Evolutionary conservation across 1,140 invertebrate species (phyloP).

Genomic region (Stenopsyche tienmushanensis): DNA sequence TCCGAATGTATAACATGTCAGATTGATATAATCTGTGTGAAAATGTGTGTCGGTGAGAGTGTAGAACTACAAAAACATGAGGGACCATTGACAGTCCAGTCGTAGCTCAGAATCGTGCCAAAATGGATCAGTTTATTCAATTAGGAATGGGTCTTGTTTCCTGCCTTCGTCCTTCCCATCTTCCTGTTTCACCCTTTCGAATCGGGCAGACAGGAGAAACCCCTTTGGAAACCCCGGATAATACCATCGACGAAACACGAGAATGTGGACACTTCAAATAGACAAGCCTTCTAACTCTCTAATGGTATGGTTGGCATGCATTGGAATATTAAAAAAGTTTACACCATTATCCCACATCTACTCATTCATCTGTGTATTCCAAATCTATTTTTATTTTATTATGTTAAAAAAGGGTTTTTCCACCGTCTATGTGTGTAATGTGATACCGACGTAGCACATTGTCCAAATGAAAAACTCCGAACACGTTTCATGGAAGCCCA

Average conservation of each 20-base stretch:
- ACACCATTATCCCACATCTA: no score
- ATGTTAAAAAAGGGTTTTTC: background rate
- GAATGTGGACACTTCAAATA: background rate
- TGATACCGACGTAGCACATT: background rate
- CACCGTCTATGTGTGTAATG: background rate
- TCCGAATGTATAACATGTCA: no score
- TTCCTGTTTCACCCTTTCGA: background rate
- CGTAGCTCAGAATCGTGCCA: conserved; percentile 7
- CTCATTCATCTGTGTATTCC: background rate
- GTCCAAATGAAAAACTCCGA: background rate
- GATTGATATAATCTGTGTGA: no score
- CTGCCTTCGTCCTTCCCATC: background rate
- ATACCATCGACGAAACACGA: background rate
- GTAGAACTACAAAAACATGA: no score
- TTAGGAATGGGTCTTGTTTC: conserved; percentile 18
- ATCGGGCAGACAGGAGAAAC: no score
- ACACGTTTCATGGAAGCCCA: no score
- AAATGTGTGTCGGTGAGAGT: no score
- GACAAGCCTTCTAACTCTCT: background rate
- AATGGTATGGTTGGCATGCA: no score
- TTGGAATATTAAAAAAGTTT: no score
- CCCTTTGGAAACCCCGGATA: background rate
- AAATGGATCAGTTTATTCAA: conserved; percentile 35
- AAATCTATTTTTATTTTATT: background rate
- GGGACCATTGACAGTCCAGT: background rate